Percentiles rank a stretch among this genome's conserved stretches.
Evolutionary conservation across 2,113 vertebrate species (phyloP).

Genomic region (Ciconia stormi): DNA sequence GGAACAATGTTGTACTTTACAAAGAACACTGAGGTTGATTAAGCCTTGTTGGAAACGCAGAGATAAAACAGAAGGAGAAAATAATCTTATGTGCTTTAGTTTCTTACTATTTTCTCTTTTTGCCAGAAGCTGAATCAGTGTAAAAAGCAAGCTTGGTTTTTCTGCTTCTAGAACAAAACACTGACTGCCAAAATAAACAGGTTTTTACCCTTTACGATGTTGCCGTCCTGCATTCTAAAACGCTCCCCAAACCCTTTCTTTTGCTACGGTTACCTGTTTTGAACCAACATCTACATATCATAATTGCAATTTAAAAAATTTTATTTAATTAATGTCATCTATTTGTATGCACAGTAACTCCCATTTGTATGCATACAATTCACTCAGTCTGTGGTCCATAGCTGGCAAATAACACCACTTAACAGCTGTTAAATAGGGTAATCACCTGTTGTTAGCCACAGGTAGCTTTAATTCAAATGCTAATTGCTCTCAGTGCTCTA

Average conservation of each 20-base stretch:
- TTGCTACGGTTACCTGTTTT: background rate
- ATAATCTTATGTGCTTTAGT: background rate
- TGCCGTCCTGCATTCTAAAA: background rate
- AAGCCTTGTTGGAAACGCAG: background rate
- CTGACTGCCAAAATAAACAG: background rate
- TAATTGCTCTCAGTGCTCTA: constrained; percentile 71
- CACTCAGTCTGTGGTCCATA: constrained; percentile 27
- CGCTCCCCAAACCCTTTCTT: background rate
- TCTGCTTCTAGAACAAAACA: background rate
- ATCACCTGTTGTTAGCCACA: constrained; percentile 73
- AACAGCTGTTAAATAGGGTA: constrained; percentile 74
- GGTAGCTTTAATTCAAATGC: constrained; percentile 74
- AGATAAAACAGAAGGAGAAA: constrained; percentile 33
- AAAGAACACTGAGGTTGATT: background rate
- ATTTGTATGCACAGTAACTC: constrained; percentile 24
- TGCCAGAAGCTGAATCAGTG: background rate
- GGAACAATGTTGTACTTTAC: background rate
- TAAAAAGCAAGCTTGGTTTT: background rate
- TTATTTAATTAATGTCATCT: constrained; percentile 32
- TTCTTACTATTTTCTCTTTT: background rate
- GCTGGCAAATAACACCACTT: constrained; percentile 67
- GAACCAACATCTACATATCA: background rate
- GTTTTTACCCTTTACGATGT: background rate
- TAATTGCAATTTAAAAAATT: background rate
- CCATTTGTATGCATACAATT: constrained; percentile 41